A percentile compares a stretch with the other conserved stretches of the same genome.
Evolutionary conservation across 1,140 invertebrate genomes (phyloP).

Genomic region (Drosophila bocqueti): DNA sequence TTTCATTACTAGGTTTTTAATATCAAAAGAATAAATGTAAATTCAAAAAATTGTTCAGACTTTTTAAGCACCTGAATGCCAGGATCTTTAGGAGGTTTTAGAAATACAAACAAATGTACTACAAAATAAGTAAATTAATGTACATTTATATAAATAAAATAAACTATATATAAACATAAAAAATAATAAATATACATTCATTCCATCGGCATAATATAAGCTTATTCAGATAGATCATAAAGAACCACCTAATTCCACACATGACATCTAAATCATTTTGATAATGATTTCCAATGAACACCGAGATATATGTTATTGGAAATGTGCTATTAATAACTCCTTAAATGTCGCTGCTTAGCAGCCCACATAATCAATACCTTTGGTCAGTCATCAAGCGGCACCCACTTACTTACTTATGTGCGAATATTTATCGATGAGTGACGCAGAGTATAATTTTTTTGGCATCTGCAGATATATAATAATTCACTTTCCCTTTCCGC

Average conservation of each 20-base stretch:
- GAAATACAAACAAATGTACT: neutral
- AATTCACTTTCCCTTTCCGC: slow-evolving; percentile 46
- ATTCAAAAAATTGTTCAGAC: neutral
- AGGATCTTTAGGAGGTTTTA: neutral
- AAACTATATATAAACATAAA: neutral
- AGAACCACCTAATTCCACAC: neutral
- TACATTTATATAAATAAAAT: too few relatives aligned
- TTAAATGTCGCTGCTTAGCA: slow-evolving; percentile 13
- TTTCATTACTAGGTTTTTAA: neutral
- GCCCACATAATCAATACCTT: slow-evolving; percentile 25
- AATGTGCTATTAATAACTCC: slow-evolving; percentile 34
- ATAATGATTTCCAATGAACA: slow-evolving; percentile 30
- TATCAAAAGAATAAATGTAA: neutral
- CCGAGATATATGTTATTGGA: slow-evolving; percentile 19
- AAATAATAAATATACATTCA: neutral
- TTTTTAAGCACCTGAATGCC: neutral
- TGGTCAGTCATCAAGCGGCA: slow-evolving; percentile 12
- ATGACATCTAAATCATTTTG: slow-evolving; percentile 12
- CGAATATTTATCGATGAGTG: slow-evolving; percentile 24
- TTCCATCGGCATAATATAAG: too few relatives aligned
- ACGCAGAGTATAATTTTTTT: slow-evolving; percentile 27
- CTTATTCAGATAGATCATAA: neutral
- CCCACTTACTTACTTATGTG: slow-evolving; percentile 16
- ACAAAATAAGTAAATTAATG: neutral
- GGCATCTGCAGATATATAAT: slow-evolving; percentile 23